These are phyloP conservation scores for Paramormyrops kingsleyae DNA, from an alignment of 2,113 vertebrate genomes.

Conservation along the genomic window DNA sequence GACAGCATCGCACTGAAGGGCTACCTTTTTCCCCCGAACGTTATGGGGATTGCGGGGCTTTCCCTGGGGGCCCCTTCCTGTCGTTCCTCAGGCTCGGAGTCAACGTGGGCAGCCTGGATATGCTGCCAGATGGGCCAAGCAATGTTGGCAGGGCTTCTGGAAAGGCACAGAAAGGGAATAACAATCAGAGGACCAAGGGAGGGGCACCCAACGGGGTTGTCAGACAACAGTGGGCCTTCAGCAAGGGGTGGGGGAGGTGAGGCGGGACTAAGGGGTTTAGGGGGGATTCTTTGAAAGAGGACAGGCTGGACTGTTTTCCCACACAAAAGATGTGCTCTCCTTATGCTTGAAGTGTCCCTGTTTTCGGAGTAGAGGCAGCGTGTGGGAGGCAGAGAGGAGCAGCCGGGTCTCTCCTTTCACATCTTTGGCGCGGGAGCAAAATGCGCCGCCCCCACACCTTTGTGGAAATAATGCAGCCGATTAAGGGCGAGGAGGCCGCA, in stretches of 20 bases:
- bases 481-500: constrained; percentile 17
- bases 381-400: not conserved
- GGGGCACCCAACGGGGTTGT: constrained; percentile 16
- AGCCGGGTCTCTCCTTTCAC: constrained; percentile 27
- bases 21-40: constrained; percentile 16
- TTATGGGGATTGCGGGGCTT: constrained; percentile 23
- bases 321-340: constrained; percentile 58
- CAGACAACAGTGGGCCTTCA: constrained; percentile 7
- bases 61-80: constrained; percentile 21
- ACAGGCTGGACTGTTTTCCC: constrained; percentile 46
- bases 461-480: not conserved
- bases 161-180: constrained; percentile 37
- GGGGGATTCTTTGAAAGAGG: constrained; percentile 32
- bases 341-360: constrained; percentile 42
- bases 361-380: constrained; percentile 21
- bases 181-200: constrained; percentile 34
- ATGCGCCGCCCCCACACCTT: not conserved
- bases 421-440: constrained; percentile 15
- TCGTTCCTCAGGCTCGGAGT: not conserved
- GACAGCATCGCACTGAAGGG: constrained; percentile 51
- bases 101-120: constrained; percentile 10
- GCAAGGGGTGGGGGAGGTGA: not conserved
- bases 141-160: constrained; percentile 9
- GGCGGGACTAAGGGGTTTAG: not conserved
- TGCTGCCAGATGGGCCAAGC: constrained; percentile 22